Conservation (phyloP, 2,888 invertebrate species). For the Tethea ocularis region DNA sequence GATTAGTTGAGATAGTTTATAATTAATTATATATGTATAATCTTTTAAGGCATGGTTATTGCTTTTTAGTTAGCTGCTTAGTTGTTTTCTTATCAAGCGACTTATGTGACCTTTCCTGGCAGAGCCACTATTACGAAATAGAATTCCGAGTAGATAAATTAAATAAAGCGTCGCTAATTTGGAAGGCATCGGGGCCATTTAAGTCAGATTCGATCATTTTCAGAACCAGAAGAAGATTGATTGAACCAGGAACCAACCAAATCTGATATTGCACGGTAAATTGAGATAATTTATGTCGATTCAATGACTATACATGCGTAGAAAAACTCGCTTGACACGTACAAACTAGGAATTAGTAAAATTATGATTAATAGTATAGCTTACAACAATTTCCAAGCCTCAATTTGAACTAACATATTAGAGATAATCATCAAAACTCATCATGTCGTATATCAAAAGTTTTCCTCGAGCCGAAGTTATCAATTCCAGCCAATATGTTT, state of each 20-base stretch:
- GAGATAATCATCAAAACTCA: conserved; percentile 51
- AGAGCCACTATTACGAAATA: no score
- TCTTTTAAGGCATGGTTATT: background rate
- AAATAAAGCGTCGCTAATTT: no score
- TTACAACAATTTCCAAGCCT: background rate
- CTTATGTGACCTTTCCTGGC: no score
- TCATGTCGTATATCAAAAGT: conserved; percentile 55
- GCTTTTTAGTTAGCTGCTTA: background rate
- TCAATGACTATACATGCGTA: no score
- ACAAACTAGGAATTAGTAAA: background rate
- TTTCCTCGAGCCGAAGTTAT: conserved; percentile 37
- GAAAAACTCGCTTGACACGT: background rate
- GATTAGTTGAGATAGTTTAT: no score
- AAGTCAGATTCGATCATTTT: no score
- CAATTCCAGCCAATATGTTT: conserved; percentile 40
- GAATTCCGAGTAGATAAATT: no score
- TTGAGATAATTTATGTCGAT: no score
- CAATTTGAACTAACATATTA: conserved; percentile 12
- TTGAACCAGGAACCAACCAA: no score
- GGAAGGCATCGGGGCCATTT: no score
- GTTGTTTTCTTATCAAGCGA: background rate
- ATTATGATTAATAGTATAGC: background rate
- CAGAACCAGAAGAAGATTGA: no score
- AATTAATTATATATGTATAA: background rate
- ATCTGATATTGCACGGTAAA: no score